Evolutionary conservation across 2,888 invertebrate species (phyloP), one percentile per base, ranked within the genome.

Genomic region (Notodonta ziczac): DNA sequence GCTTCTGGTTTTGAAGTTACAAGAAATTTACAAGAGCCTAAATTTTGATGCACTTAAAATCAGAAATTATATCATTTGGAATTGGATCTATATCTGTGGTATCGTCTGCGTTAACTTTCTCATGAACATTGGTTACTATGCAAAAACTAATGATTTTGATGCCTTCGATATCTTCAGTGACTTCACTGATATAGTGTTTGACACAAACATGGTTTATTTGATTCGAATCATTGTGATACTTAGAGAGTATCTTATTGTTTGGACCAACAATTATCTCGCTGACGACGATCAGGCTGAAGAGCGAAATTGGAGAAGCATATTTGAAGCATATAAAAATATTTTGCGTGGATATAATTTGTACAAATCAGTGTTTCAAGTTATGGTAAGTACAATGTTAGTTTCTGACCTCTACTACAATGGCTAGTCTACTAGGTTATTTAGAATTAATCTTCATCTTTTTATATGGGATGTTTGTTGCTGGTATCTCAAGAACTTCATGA

Each of bases 321-420:
- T 63, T 10, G n/a, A 53, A 0, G 53, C 53, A 12, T 74, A 63
- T 12, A 13, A 53, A 40, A 42, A 58, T 32, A 66, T 74, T 59
- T 32, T 67, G 1, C 53, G 69, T 7, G 57, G 65, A 16, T 68
- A 61, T 35, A 46, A 58, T 12, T 14, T 72, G 5, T 67, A 56
- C 10, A 62, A 60, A n/a, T 55, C 54, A 5, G 39, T 62, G 5
- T 69, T 70, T 40, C 60, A 71, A 55, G 10, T 24, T 16, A 40
- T 65, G 66, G 74, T 74, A 57, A 69, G 57, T 56, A 57, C 3
- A 44, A 0, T 35, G 35, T 7, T 35, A 5, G 5, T 1, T 35
- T 35, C 5, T 6, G 2, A 6, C 2, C 35, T 4, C 7, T 3
- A 35, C 4, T 1, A 24, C 24, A 24, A 24, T 24, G 24, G 24